Base-by-base conservation (phyloP, 64 coral and sea anemone genomes). In the Montipora sp. region DNA sequence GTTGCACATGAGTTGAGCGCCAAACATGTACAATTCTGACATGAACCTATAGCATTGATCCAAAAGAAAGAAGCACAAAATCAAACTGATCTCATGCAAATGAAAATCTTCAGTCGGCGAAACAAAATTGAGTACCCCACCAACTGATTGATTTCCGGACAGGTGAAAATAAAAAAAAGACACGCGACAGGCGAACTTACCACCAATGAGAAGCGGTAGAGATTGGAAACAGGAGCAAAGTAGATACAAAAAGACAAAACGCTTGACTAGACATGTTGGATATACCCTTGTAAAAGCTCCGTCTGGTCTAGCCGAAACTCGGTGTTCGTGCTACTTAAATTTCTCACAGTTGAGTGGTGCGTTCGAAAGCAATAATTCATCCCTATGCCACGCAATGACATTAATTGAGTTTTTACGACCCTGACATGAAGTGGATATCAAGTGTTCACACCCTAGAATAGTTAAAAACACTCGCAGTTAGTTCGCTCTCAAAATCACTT, bases 1-100 rank as follows among this genome's bases (percentile, higher is more conserved):
- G 58, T 75, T 92, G 15, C 98, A 99, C 94, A 99, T 99, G 7
- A 94, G 70, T 72, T 92, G 89, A 0, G 94, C 79, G 13, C 92
- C 98, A 3, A 92, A 75, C 1, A 89, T 79, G 53, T 80, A 94
- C 49, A 99, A 83, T 81, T 99, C 75, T 0, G 98, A 99, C 92
- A 99, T 99, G 21, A 89, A 99, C 98, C 98, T 99, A 24, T 27
- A 44, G 3, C 9, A 12, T 63, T 63, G 9, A 63, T 63, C 14
- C 60, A 63, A 63, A 77, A 47, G 78, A 58, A 84, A 84, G 3
- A 58, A 2, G 55, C 48, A 80, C 77, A 77, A 14, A 90, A 22
- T 1, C 48, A 58, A 80, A 43, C 27, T 27, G 27, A 27, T 61
- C 44, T 27, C 19, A 73, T 23, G 22, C n/a, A 27, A 73, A 24